Conservation (phyloP, 2,888 invertebrate genomes). For the Atherix ibis region DNA sequence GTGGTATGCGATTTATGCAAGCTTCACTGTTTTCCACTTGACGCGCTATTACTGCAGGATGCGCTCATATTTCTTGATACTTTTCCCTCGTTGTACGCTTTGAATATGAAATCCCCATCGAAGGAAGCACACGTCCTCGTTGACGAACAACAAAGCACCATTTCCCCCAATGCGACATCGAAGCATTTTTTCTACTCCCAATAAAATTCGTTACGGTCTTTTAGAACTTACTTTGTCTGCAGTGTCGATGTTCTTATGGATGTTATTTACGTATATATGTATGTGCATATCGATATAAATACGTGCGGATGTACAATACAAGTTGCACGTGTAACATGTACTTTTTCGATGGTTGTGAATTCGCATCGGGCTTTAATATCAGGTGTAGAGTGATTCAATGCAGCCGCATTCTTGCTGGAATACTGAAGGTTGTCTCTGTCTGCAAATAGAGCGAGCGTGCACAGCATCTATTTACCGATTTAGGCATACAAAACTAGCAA, state of each 20-base stretch:
- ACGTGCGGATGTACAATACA: too few relatives aligned
- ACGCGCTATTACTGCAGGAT: slow-evolving; percentile 3
- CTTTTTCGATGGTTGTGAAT: too few relatives aligned
- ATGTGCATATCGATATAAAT: neutral
- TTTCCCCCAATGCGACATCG: neutral
- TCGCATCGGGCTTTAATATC: slow-evolving; percentile 3
- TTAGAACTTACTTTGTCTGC: slow-evolving; percentile 12
- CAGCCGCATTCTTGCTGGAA: too few relatives aligned
- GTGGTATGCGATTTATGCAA: too few relatives aligned
- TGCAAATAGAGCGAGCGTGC: too few relatives aligned
- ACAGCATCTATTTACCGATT: too few relatives aligned
- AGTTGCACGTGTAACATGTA: too few relatives aligned
- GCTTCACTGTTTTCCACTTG: slow-evolving; percentile 1
- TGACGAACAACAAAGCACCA: slow-evolving; percentile 1
- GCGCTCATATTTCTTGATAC: slow-evolving; percentile 2
- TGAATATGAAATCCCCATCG: slow-evolving; percentile 7
- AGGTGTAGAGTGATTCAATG: too few relatives aligned
- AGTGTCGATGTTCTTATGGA: neutral
- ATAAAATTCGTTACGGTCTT: slow-evolving; percentile 15
- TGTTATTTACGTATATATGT: slow-evolving; percentile 1
- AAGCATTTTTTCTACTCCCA: slow-evolving; percentile 11
- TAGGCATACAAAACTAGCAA: too few relatives aligned
- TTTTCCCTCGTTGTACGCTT: slow-evolving; percentile 1
- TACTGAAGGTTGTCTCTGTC: too few relatives aligned
- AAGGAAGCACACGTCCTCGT: too few relatives aligned